Conservation (phyloP, 2,113 vertebrate genomes). For the Chaenocephalus aceratus region DNA sequence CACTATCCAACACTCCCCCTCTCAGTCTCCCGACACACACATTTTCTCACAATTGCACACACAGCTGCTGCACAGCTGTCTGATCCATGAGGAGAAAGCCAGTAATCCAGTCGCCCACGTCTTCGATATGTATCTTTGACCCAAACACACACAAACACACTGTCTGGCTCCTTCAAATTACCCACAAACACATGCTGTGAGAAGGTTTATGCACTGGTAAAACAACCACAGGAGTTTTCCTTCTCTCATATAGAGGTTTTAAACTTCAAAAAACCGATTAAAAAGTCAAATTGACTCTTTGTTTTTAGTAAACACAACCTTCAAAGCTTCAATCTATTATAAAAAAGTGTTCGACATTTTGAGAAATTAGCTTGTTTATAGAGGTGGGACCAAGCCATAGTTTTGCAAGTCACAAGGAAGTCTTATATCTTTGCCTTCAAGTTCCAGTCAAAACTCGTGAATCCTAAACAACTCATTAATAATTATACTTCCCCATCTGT, state of each 20-base stretch:
- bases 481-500: no score
- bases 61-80: conserved; percentile 79
- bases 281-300: no score
- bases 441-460: no score
- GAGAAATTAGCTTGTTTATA: neutral
- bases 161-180: conserved; percentile 46
- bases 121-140: conserved; percentile 40
- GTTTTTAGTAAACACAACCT: no score
- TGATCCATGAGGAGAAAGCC: conserved; percentile 56
- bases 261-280: conserved; percentile 6
- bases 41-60: conserved; percentile 65
- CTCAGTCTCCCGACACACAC: conserved; percentile 57
- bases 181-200: conserved; percentile 15
- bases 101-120: conserved; percentile 54
- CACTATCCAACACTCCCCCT: conserved; percentile 41
- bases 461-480: no score
- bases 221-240: conserved; percentile 51
- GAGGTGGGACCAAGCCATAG: no score
- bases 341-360: neutral
- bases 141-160: conserved; percentile 8
- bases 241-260: conserved; percentile 44
- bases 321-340: neutral
- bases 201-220: conserved; percentile 42
- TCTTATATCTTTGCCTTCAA: no score
- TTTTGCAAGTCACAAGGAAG: no score